Conservation (phyloP, 30 jellyfish, hydroid and myxozoan genomes). For the Cassiopea xamachana region DNA sequence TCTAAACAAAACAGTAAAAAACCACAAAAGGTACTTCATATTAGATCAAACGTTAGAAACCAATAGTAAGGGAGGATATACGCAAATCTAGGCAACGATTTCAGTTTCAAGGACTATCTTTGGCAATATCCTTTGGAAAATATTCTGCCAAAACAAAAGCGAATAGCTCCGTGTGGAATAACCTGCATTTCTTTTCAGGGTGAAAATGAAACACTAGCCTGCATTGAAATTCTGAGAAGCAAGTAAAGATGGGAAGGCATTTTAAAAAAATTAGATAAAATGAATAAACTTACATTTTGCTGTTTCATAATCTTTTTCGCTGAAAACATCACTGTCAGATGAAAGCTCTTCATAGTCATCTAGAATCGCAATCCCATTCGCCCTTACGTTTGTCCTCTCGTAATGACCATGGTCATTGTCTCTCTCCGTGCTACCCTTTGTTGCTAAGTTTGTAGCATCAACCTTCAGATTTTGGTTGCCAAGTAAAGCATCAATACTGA, state of each 20-base stretch:
- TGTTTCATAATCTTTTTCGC: slow-evolving; percentile 45
- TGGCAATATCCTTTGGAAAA: too few species aligned
- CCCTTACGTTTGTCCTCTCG: background rate
- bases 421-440: background rate
- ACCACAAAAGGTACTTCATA: too few species aligned
- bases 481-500: slow-evolving; percentile 79
- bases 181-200: too few species aligned
- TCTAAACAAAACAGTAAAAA: too few species aligned
- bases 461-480: slow-evolving; percentile 39
- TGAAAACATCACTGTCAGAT: slow-evolving; percentile 65
- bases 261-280: background rate
- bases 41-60: too few species aligned
- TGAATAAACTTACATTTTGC: background rate
- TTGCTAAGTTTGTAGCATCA: background rate
- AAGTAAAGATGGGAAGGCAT: background rate
- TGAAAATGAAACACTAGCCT: too few species aligned
- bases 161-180: too few species aligned
- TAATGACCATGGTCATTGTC: background rate
- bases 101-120: too few species aligned
- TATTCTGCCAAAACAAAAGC: too few species aligned
- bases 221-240: background rate
- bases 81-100: too few species aligned
- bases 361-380: background rate
- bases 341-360: slow-evolving; percentile 19
- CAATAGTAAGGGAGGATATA: too few species aligned